A percentile compares a stretch with the other conserved stretches of the same genome.
Evolutionary conservation across 2,797 vertebrate genomes (phyloP).

Genomic region (Lepus townsendii): DNA sequence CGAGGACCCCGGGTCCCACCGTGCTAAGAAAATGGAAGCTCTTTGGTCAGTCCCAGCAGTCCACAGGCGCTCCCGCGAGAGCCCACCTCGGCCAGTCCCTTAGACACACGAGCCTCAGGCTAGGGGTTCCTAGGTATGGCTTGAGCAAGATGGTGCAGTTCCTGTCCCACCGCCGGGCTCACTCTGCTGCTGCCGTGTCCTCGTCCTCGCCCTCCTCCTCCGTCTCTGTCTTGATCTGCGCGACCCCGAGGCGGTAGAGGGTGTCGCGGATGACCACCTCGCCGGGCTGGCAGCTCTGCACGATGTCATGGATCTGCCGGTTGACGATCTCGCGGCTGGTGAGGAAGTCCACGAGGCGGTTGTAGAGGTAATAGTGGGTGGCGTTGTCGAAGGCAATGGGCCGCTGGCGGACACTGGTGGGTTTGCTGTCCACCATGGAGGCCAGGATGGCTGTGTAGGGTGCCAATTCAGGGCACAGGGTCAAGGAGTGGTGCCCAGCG

Average conservation of each 20-base stretch:
- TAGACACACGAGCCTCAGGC: slow-evolving; percentile 56
- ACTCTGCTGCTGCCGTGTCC: slow-evolving; percentile 82
- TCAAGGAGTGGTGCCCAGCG: slow-evolving; percentile 90
- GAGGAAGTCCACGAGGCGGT: slow-evolving; percentile 97
- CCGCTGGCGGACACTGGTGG: slow-evolving; percentile 81
- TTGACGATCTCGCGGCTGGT: slow-evolving; percentile 96
- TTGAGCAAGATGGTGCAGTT: slow-evolving; percentile 73
- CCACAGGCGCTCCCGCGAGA: slow-evolving; percentile 75
- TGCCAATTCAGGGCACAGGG: slow-evolving; percentile 94
- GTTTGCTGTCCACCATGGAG: slow-evolving; percentile 85
- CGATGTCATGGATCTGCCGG: slow-evolving; percentile 95
- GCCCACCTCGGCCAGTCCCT: slow-evolving; percentile 25
- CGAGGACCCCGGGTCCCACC: neutral
- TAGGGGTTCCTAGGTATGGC: slow-evolving; percentile 9
- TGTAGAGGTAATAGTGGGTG: slow-evolving; percentile 98
- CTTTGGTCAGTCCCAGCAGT: slow-evolving; percentile 89
- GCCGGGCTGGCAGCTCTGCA: slow-evolving; percentile 96
- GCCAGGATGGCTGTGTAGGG: slow-evolving; percentile 89
- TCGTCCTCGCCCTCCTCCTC: slow-evolving; percentile 89
- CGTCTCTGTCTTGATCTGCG: slow-evolving; percentile 95
- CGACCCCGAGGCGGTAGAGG: slow-evolving; percentile 96
- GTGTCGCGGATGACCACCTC: slow-evolving; percentile 97
- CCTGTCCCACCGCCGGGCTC: slow-evolving; percentile 43
- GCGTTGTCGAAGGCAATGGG: slow-evolving; percentile 94
- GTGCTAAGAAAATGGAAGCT: slow-evolving; percentile 84